phyloP scores from a whole-genome alignment of 2,113 vertebrate genomes.

The Hystrix brachyura region DNA sequence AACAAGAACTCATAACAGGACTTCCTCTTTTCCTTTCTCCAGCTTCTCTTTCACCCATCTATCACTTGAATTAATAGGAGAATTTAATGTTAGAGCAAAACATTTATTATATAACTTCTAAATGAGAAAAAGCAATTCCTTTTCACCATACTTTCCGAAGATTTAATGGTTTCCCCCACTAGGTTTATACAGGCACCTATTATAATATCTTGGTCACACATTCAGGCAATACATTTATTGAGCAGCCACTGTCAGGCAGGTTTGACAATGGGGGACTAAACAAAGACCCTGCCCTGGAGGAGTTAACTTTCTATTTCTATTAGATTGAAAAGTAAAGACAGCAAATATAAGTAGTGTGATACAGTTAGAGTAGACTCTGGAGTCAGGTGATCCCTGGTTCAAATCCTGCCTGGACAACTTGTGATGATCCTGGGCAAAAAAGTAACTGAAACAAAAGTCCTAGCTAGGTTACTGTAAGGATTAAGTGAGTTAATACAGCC shows the following conservation, averaged over 20 bases:
- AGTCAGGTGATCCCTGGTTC: neutral
- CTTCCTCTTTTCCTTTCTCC: neutral
- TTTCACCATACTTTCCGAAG: neutral
- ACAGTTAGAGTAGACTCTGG: neutral
- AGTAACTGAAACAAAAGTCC: neutral
- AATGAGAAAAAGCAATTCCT: neutral
- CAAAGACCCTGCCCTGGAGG: neutral
- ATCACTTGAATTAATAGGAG: neutral
- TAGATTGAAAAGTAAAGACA: neutral
- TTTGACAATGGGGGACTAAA: too few species aligned
- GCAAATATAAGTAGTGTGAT: neutral
- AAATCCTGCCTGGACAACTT: neutral
- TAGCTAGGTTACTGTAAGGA: neutral
- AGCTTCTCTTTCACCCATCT: neutral
- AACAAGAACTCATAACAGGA: neutral
- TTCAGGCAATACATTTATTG: neutral
- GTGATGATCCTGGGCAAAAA: neutral
- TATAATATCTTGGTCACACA: neutral
- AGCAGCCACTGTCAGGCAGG: neutral
- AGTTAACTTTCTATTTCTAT: neutral
- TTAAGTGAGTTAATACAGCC: neutral
- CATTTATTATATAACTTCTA: neutral
- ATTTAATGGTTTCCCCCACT: neutral
- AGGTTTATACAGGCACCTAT: neutral
- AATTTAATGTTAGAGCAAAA: neutral